phyloP scores from a whole-genome alignment of 1,140 invertebrate species.

The Drosophila subobscura region DNA sequence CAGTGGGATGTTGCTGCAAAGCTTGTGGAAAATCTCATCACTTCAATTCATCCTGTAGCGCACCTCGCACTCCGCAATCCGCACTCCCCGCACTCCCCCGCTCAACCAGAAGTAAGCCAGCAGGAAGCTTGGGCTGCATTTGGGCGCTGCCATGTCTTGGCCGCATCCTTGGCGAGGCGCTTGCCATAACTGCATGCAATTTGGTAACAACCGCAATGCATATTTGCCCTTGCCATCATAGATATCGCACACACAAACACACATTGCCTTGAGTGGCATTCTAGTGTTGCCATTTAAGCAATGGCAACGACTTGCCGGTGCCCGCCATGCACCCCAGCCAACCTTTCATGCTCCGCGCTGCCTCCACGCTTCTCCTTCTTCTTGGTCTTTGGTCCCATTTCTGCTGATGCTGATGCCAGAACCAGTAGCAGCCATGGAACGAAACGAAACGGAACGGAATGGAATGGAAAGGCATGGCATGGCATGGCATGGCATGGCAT shows the following conservation, averaged over 20 bases:
- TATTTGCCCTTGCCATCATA: constrained; percentile 55
- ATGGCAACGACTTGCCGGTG: constrained; percentile 44
- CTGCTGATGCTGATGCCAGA: no score
- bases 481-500: no score
- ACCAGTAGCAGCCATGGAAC: no score
- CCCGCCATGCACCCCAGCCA: not conserved
- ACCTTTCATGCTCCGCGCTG: no score
- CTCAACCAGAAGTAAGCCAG: not conserved
- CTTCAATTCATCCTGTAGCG: constrained; percentile 47
- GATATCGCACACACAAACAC: constrained; percentile 11
- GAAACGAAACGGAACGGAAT: no score
- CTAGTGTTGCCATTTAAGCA: constrained; percentile 71
- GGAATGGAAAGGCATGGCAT: no score
- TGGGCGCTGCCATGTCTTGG: constrained; percentile 28
- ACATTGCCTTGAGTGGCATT: constrained; percentile 74
- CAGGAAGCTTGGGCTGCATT: constrained; percentile 27
- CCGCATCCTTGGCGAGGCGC: constrained; percentile 56
- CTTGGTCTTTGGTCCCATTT: no score
- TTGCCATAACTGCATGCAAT: constrained; percentile 66
- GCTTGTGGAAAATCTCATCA: constrained; percentile 45
- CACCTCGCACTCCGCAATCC: constrained; percentile 40
- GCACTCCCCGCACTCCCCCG: not conserved
- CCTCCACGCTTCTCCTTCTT: not conserved
- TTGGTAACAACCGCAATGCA: constrained; percentile 75
- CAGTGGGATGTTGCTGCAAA: constrained; percentile 41